phyloP scores from a whole-genome alignment of 2,888 invertebrate species.

The Diadromus collaris region DNA sequence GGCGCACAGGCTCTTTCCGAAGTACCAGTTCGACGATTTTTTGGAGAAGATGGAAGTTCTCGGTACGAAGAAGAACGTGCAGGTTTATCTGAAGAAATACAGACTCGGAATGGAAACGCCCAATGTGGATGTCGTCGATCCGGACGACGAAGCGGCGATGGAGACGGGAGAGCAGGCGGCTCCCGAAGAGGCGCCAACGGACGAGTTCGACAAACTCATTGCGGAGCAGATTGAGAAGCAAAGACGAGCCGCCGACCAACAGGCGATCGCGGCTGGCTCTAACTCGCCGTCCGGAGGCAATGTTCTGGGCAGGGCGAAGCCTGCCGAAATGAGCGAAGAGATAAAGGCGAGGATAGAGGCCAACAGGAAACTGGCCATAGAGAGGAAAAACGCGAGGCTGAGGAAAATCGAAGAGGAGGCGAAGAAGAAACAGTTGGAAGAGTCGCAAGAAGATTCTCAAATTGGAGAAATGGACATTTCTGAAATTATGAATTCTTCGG shows the following conservation, averaged over 20 bases:
- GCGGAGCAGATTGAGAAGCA: conserved; percentile 84
- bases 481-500: not conserved
- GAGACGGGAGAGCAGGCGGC: conserved; percentile 72
- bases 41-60: conserved; percentile 90
- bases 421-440: conserved; percentile 21
- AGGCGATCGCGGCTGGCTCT: not conserved
- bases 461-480: not conserved
- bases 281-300: not conserved
- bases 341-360: conserved; percentile 86
- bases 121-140: conserved; percentile 79
- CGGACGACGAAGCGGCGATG: conserved; percentile 78
- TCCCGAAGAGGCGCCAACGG: conserved; percentile 77
- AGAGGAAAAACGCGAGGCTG: conserved; percentile 82
- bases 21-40: conserved; percentile 93
- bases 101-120: conserved; percentile 83
- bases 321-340: conserved; percentile 82
- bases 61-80: conserved; percentile 90
- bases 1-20: conserved; percentile 96
- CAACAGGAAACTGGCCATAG: conserved; percentile 85
- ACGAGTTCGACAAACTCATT: conserved; percentile 85
- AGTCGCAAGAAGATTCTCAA: conserved; percentile 7
- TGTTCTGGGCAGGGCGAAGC: conserved; percentile 44
- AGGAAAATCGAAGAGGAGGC: conserved; percentile 42
- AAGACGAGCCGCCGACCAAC: conserved; percentile 62
- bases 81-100: conserved; percentile 86